Evolutionary conservation across 1,140 invertebrate genomes (phyloP).

Genomic region (Bombus impatiens): DNA sequence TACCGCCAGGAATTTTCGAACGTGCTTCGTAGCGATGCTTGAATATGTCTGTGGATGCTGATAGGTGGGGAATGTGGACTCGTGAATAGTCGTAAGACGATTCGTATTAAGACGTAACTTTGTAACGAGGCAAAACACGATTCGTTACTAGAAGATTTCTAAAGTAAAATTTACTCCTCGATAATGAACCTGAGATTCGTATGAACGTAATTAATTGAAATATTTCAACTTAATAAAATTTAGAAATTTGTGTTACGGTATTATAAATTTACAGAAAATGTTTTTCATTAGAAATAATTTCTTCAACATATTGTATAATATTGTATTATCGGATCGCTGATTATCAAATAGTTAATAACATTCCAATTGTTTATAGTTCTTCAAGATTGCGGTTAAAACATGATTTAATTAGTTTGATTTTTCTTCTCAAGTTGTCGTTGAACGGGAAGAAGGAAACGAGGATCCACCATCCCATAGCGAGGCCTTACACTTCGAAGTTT

Average conservation of each 20-base stretch:
- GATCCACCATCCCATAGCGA: slow-evolving; percentile 25
- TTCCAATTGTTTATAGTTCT: too few species aligned
- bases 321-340: too few species aligned
- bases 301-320: too few species aligned
- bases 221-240: too few species aligned
- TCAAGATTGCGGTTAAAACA: not conserved
- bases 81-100: not conserved
- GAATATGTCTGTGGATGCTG: not conserved
- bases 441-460: slow-evolving; percentile 35
- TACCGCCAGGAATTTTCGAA: not conserved
- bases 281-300: too few species aligned
- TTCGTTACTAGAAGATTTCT: too few species aligned
- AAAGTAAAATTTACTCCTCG: too few species aligned
- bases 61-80: not conserved
- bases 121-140: not conserved
- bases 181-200: too few species aligned
- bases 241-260: not conserved
- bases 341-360: too few species aligned
- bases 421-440: slow-evolving; percentile 29
- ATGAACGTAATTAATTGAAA: too few species aligned
- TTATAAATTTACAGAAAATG: not conserved
- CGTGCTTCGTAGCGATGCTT: not conserved
- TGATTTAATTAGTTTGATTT: slow-evolving; percentile 21
- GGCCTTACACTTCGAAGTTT: slow-evolving; percentile 62
- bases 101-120: not conserved